Evolutionary conservation across 2,888 invertebrate species (phyloP).

Genomic region (Phorcus lineatus): DNA sequence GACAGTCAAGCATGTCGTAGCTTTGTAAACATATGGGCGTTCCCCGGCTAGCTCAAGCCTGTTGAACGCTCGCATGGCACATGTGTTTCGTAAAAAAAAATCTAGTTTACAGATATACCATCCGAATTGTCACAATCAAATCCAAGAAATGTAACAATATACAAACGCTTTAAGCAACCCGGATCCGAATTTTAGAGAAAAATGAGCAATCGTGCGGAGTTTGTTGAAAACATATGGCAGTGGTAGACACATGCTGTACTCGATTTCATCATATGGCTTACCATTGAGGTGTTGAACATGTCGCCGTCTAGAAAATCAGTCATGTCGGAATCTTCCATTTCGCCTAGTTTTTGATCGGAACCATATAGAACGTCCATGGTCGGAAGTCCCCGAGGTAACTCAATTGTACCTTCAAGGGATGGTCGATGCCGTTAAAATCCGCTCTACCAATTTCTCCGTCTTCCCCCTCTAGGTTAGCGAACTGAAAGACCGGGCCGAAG

Average conservation of each 20-base stretch:
- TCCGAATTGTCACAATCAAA: not conserved
- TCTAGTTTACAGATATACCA: too few species aligned
- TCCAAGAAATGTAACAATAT: not conserved
- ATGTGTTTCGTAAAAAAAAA: not conserved
- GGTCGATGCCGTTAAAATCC: conserved; percentile 53
- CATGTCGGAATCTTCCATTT: conserved; percentile 65
- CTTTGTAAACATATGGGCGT: conserved; percentile 35
- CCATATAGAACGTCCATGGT: conserved; percentile 71
- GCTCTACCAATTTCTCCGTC: conserved; percentile 41
- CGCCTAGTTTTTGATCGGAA: conserved; percentile 67
- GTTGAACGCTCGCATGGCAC: not conserved
- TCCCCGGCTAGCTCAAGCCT: conserved; percentile 26
- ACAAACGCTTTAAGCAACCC: not conserved
- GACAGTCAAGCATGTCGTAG: conserved; percentile 13
- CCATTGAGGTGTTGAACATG: conserved; percentile 56
- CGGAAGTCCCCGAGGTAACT: conserved; percentile 33
- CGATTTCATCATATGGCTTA: conserved; percentile 34
- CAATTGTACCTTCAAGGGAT: too few species aligned
- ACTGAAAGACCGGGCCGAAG: conserved; percentile 43
- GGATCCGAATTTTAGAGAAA: not conserved
- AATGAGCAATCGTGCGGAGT: not conserved
- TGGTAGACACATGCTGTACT: not conserved
- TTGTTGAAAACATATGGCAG: conserved; percentile 18
- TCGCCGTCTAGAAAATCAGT: conserved; percentile 66
- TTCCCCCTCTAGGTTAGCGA: conserved; percentile 45